Evolutionary conservation across 2,797 vertebrate species (phyloP).

Genomic region (Xenopus petersii): DNA sequence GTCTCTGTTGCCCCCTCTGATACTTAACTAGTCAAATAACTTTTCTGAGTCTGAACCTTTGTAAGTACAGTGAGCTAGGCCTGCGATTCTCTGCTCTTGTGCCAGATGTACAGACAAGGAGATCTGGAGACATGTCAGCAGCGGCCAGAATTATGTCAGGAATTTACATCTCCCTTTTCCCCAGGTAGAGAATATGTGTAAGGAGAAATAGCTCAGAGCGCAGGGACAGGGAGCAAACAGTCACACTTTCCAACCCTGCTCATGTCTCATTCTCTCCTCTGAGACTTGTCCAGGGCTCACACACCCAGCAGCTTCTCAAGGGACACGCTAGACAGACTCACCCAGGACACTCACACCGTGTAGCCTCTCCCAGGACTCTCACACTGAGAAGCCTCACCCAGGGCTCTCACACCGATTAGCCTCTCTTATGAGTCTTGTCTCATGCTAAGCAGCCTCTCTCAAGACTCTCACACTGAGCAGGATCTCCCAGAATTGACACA

Average conservation of each 20-base stretch:
- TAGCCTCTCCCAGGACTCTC: neutral
- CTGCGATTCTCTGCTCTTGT: neutral
- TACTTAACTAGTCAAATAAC: neutral
- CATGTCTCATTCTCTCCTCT: too few relatives aligned
- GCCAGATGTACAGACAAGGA: constrained; percentile 1
- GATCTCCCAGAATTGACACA: too few relatives aligned
- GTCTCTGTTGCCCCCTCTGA: too few relatives aligned
- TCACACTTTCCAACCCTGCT: too few relatives aligned
- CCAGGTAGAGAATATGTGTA: constrained; percentile 1
- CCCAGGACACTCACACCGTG: too few relatives aligned
- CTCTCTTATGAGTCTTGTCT: too few relatives aligned
- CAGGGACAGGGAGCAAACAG: neutral
- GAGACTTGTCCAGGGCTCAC: too few relatives aligned
- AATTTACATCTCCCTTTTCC: constrained; percentile 31
- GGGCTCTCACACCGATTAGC: too few relatives aligned
- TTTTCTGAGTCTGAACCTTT: neutral
- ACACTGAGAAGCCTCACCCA: too few relatives aligned
- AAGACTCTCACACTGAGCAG: too few relatives aligned
- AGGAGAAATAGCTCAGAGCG: constrained; percentile 12
- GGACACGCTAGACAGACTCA: too few relatives aligned
- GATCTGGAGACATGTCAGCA: constrained; percentile 29
- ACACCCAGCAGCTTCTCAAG: neutral
- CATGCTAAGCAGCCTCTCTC: too few relatives aligned
- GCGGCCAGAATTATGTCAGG: constrained; percentile 43
- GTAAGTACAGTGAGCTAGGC: neutral